phyloP scores from a whole-genome alignment of 2,797 vertebrate species.

The Pangasius djambal region DNA sequence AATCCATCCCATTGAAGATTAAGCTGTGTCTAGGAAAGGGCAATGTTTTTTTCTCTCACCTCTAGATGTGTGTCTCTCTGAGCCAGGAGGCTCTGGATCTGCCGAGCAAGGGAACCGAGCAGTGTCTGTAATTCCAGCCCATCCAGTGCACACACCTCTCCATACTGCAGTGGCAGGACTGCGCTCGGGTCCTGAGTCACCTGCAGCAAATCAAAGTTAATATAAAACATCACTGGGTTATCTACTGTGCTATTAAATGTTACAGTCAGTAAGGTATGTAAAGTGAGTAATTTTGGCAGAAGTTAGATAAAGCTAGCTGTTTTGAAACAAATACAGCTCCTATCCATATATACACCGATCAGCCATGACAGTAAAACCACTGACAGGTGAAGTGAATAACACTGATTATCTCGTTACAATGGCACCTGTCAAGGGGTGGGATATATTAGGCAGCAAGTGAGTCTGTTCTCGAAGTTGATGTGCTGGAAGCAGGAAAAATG shows the following conservation, averaged over 20 bases:
- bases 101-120: constrained; percentile 76
- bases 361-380: too few relatives aligned
- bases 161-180: constrained; percentile 82
- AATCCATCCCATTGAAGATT: background rate
- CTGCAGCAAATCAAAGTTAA: constrained; percentile 62
- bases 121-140: constrained; percentile 74
- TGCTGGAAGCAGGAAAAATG: too few relatives aligned
- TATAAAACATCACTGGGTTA: constrained; percentile 4
- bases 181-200: constrained; percentile 84
- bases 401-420: too few relatives aligned
- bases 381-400: too few relatives aligned
- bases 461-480: too few relatives aligned
- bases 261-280: background rate
- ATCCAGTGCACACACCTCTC: constrained; percentile 75
- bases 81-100: constrained; percentile 77
- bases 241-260: background rate
- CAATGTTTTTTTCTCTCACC: constrained; percentile 65
- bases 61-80: constrained; percentile 84
- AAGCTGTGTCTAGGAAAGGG: background rate
- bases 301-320: background rate
- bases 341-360: too few relatives aligned
- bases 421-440: too few relatives aligned
- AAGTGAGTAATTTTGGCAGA: background rate
- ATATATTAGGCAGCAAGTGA: too few relatives aligned
- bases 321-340: background rate